phyloP scores from a whole-genome alignment of 2,113 vertebrate genomes.

The Sylvietta virens region DNA sequence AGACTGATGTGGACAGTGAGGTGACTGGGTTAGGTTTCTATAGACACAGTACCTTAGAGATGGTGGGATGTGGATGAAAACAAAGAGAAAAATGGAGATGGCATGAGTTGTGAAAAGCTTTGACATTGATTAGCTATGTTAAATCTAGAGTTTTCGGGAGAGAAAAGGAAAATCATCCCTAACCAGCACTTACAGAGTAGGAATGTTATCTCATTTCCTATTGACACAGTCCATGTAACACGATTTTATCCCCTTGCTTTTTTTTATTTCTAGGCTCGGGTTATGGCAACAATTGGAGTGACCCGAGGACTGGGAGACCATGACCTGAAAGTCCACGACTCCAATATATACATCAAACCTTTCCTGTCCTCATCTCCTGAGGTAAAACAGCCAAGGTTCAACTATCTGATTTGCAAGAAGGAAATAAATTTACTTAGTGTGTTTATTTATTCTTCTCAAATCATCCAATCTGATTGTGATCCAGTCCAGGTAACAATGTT shows the following conservation, averaged over 20 bases:
- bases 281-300: slow-evolving; percentile 97
- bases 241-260: neutral
- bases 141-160: neutral
- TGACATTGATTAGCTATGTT: neutral
- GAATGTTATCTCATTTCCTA: neutral
- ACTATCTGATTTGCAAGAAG: neutral
- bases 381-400: slow-evolving; percentile 70
- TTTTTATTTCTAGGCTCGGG: slow-evolving; percentile 83
- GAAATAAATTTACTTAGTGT: neutral
- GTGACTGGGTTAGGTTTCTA: neutral
- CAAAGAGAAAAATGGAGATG: neutral
- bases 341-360: slow-evolving; percentile 97
- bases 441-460: neutral
- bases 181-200: neutral
- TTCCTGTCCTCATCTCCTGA: slow-evolving; percentile 95
- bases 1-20: neutral
- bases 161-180: neutral
- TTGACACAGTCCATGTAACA: neutral
- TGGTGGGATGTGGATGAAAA: neutral
- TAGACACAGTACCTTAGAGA: neutral
- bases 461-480: neutral
- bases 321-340: slow-evolving; percentile 95
- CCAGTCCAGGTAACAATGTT: neutral
- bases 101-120: neutral
- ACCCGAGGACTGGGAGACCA: slow-evolving; percentile 97